Evolutionary conservation across 2,113 vertebrate species (phyloP), one percentile per base, ranked within the genome.

Genomic region (Oplegnathus fasciatus): DNA sequence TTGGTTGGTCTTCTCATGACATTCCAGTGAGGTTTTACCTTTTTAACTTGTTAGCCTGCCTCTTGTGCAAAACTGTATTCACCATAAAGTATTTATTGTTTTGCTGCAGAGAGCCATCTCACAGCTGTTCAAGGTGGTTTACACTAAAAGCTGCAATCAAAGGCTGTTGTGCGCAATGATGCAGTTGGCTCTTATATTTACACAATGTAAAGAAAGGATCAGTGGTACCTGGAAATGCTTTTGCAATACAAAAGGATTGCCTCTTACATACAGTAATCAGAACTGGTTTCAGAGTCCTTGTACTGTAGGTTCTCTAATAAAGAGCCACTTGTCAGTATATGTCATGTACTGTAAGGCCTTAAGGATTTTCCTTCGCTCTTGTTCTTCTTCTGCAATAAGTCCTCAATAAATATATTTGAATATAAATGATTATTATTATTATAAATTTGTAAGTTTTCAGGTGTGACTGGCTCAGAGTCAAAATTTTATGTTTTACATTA

Each of bases 11-110:
- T 66, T 85, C 54, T 90, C 26, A 85, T 75, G 50, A 20, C 10
- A 44, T 60, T 86, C 67, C 82, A 87, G 18, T 57, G 34, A 78
- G 69, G 26, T 84, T 83, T 73, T 58, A 71, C 60, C 26, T 48
- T 73, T 73, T 68, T 30, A 70, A 87, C 80, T 74, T 73, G 30
- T 69, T 37, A 75, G 40, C 64, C 78, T 79, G 55, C 26, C 48
- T 73, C 24, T 28, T 32, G 28, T 64, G 55, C 74, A 28, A 20
- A 68, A 34, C 37, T 76, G 55, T 55, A 40, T 61, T 61, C 28
- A 67, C 9, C 24, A 17, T 69, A 54, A 22, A 67, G 42, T 68
- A 42, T 58, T 48, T 44, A 30, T 57, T 82, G 42, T 40, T 81
- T 61, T 57, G 22, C 8, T 67, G 55, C 1, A 69, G 11, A 55